Conservation (phyloP, 2,797 vertebrate species). For the Acipenser ruthenus region DNA sequence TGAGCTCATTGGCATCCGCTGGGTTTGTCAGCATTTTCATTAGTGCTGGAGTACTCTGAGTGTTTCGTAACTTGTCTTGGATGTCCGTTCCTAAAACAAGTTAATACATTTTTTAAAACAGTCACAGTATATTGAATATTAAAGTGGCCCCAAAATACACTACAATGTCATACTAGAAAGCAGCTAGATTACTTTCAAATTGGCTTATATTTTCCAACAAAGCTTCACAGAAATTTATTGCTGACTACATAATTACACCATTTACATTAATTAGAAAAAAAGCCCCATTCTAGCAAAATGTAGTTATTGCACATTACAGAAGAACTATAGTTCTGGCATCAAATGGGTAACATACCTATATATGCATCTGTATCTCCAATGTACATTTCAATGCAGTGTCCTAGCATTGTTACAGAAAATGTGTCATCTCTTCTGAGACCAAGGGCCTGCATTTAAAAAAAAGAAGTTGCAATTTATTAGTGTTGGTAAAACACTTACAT, state of each 20-base stretch:
- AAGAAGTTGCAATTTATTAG: background rate
- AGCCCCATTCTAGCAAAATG: no score
- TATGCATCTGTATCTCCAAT: constrained; percentile 96
- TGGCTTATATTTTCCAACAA: no score
- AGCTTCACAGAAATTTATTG: no score
- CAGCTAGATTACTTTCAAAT: no score
- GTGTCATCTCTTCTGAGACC: constrained; percentile 95
- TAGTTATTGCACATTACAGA: no score
- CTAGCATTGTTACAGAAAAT: constrained; percentile 97
- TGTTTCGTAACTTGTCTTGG: constrained; percentile 86
- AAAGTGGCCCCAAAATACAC: no score
- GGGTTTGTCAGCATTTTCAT: constrained; percentile 89
- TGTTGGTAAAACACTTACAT: background rate
- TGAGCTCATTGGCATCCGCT: constrained; percentile 68
- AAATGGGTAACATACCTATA: constrained; percentile 66
- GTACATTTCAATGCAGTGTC: constrained; percentile 98
- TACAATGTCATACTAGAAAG: no score
- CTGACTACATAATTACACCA: no score
- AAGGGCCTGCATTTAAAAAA: constrained; percentile 67
- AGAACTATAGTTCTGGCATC: no score
- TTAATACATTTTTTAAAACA: background rate
- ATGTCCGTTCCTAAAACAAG: constrained; percentile 80
- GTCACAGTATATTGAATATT: background rate
- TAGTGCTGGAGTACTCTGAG: constrained; percentile 76
- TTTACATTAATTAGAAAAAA: no score